Base-by-base conservation (phyloP, 1,140 invertebrate genomes). In the Drosophila hydei region DNA sequence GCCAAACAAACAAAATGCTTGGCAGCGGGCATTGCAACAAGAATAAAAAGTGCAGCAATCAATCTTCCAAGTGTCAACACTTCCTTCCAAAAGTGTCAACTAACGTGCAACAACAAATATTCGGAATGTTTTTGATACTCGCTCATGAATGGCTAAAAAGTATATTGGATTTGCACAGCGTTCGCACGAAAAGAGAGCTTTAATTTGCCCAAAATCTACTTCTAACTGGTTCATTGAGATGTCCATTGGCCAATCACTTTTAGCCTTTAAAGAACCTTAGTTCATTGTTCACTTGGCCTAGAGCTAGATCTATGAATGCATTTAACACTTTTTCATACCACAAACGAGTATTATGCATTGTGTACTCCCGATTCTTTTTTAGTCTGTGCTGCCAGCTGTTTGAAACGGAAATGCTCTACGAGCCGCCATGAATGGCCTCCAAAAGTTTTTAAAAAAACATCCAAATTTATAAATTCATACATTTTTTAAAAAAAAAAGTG, bases 51-150 rank as follows among this genome's bases (percentile, higher is more conserved):
- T 72, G 72, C 65, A 67, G 61, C 61, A 59, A 79, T 79, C 77
- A 79, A 79, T 79, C 77, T 76, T 43, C 8, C 40, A 62, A 67
- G 67, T 87, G 77, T 87, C 81, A 76, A 47, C 69, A 75, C 74
- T 72, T 18, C 40, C 59, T 72, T 18, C 40, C 59, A 69, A 56
- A 59, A 51, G 65, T 76, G 70, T 76, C 74, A 77, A 69, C 64
- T 69, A 72, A 76, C 71, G 55, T 59, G 52, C 36, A 47, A 42
- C 27, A 18, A 45, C 43, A 56, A 65, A 65, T 30, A 56, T 56
- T 19, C 23, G 21, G 9, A 47, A 21, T 30, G 30, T 38, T 25
- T 9, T 12, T 4, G 9, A 11, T n/a, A 21, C 33, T 8, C 33
- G 51, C 9, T 9, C 18, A 14, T 33, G 25, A 4, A 18, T 7